phyloP scores from a whole-genome alignment of 2,797 vertebrate species.

The Lates japonicus region DNA sequence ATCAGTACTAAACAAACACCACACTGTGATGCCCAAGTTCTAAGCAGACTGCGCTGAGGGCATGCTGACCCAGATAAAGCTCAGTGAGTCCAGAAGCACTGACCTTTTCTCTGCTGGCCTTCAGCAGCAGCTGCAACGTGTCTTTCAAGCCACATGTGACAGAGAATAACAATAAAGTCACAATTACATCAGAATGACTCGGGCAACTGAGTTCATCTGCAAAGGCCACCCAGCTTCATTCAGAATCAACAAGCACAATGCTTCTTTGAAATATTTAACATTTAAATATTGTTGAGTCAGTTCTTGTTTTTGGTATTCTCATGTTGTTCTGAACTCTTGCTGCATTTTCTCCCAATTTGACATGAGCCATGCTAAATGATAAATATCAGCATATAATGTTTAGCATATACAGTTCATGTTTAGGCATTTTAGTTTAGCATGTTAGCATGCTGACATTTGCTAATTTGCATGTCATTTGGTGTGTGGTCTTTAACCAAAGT shows the following conservation, averaged over 20 bases:
- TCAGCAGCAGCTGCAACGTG: conserved; percentile 24
- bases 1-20: not conserved
- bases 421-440: no score
- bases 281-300: not conserved
- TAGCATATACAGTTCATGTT: no score
- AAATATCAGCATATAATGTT: no score
- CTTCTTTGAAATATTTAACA: not conserved
- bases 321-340: no score
- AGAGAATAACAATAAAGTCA: conserved; percentile 20
- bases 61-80: conserved; percentile 30
- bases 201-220: conserved; percentile 6
- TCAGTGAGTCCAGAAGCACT: conserved; percentile 23
- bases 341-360: no score
- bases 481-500: no score
- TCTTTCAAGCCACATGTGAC: conserved; percentile 19
- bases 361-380: no score
- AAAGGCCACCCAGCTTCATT: conserved; percentile 4
- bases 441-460: no score
- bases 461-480: no score
- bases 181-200: not conserved
- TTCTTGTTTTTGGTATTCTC: no score
- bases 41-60: conserved; percentile 15
- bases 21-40: conserved; percentile 6
- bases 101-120: conserved; percentile 40
- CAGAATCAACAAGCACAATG: not conserved